Evolutionary conservation across 2,797 vertebrate species (phyloP), one percentile per base, ranked within the genome.

Genomic region (Pyrrhura leucotis): DNA sequence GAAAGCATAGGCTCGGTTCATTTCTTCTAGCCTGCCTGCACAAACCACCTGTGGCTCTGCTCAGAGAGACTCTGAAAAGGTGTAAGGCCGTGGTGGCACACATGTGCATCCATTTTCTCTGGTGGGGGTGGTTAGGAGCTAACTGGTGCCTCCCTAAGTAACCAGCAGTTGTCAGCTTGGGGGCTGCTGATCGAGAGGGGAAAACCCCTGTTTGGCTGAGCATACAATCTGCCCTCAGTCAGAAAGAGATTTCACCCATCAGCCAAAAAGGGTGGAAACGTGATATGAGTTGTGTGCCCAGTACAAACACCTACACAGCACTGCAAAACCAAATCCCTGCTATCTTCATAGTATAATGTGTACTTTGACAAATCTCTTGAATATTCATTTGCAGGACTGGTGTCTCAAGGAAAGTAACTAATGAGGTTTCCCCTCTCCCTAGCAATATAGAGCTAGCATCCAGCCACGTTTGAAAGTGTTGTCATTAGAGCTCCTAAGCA

Each of bases 311-410:
- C 23, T 47, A 10, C 8, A 13, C 18, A 42, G 31, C 18, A 53
- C 42, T 47, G 21, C 31, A 45, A 83, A 88, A 65, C 7, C 25
- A 80, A 65, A 91, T 50, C 56, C 25, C 39, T 58, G 18, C 10
- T 1, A 0, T 42, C 42, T 61, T 51, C 37, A 11, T 9, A 42
- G 11, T 6, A 10, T 18, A 35, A 40, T 0, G 1, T n/a, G 4
- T 35, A 56, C 18, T 59, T 87, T 67, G 67, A 73, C 11, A 74
- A 50, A 71, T 53, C 29, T 44, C 47, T 67, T 61, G 28, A 51
- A 51, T 51, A 44, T 28, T 67, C 19, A 26, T 82, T 61, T 56
- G 26, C 9, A 13, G 51, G 16, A 47, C 21, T 14, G 14, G 8
- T 33, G 29, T 59, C 51, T 79, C 73, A 71, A 83, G 83, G 21